These are phyloP conservation scores for Idaea dimidiata DNA, from an alignment of 2,888 invertebrate species.

Conservation along the genomic window DNA sequence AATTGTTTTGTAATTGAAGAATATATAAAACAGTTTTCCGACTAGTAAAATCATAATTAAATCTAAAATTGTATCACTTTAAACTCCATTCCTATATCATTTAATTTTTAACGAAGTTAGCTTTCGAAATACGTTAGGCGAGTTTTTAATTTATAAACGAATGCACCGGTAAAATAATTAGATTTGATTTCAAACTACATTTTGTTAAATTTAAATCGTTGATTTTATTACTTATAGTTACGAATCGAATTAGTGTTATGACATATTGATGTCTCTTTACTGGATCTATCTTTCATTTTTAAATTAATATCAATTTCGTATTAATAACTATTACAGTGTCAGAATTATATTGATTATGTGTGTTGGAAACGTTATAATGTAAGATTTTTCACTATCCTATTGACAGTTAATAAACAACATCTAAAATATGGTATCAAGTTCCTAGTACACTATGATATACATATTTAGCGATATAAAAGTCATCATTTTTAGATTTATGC, in stretches of 20 bases:
- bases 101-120: slow-evolving; percentile 31
- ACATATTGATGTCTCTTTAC: slow-evolving; percentile 24
- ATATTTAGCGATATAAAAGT: background rate
- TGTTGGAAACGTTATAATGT: background rate
- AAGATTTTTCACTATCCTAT: background rate
- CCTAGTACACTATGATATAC: background rate
- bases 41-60: too few species aligned
- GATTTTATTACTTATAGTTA: slow-evolving; percentile 31
- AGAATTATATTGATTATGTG: slow-evolving; percentile 3
- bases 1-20: too few species aligned
- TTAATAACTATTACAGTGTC: background rate
- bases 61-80: background rate
- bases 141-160: slow-evolving; percentile 33
- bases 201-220: slow-evolving; percentile 29
- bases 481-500: slow-evolving; percentile 1
- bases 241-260: slow-evolving; percentile 26
- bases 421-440: background rate
- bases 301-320: background rate
- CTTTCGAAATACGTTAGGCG: slow-evolving; percentile 33
- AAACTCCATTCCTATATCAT: background rate
- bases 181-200: slow-evolving; percentile 29
- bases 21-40: too few species aligned
- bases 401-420: background rate
- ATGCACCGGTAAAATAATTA: slow-evolving; percentile 25
- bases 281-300: slow-evolving; percentile 19